These are phyloP conservation scores for Trichopria drosophilae DNA, from an alignment of 2,888 invertebrate genomes.

Conservation along the genomic window DNA sequence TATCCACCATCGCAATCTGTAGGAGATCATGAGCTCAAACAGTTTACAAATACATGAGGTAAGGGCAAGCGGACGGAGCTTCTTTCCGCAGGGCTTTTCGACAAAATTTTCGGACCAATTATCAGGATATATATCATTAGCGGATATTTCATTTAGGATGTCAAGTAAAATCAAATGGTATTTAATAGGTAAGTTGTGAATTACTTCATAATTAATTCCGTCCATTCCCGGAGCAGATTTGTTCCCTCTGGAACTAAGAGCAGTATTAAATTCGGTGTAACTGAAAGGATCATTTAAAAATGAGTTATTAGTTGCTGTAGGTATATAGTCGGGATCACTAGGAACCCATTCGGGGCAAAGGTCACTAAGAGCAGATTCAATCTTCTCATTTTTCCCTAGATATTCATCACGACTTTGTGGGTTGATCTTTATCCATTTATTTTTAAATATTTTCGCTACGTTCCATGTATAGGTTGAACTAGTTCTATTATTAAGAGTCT, in stretches of 20 bases:
- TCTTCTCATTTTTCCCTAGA: background rate
- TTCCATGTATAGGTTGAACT: conserved; percentile 23
- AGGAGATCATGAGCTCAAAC: conserved; percentile 29
- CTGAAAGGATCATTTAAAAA: conserved; percentile 17
- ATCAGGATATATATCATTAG: conserved; percentile 3
- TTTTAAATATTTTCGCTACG: conserved; percentile 13
- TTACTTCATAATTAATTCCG: conserved; percentile 26
- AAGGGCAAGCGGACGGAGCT: conserved; percentile 28
- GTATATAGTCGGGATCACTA: background rate
- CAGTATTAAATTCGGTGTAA: conserved; percentile 26
- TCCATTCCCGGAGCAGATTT: conserved; percentile 33
- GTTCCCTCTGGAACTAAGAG: conserved; percentile 16
- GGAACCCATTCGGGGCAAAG: conserved; percentile 15
- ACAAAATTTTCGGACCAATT: conserved; percentile 29
- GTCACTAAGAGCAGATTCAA: conserved; percentile 2
- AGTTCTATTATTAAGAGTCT: conserved; percentile 5
- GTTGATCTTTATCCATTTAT: conserved; percentile 8
- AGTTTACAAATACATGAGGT: conserved; percentile 29
- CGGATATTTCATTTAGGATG: conserved; percentile 29
- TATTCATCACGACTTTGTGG: background rate
- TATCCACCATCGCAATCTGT: conserved; percentile 28
- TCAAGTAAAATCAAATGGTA: conserved; percentile 27
- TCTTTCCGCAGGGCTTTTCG: conserved; percentile 19
- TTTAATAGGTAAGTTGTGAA: conserved; percentile 21
- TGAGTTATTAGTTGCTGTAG: background rate